Evolutionary conservation across 1,140 invertebrate genomes (phyloP).

Genomic region (Prorops nasuta): DNA sequence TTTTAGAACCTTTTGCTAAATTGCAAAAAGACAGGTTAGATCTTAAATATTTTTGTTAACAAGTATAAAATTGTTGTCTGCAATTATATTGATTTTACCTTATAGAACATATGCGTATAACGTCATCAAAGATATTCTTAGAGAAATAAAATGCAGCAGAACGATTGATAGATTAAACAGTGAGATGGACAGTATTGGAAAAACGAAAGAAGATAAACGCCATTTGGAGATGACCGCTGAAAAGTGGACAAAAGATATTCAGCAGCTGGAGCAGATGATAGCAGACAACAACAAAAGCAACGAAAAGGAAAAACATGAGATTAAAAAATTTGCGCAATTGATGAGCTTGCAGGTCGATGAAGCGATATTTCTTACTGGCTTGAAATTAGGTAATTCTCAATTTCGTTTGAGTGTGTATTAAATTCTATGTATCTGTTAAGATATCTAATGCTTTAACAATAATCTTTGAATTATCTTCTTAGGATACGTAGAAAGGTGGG

Average conservation of each 20-base stretch:
- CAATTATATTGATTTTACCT: too few species aligned
- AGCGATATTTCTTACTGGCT: conserved; percentile 17
- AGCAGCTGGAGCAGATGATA: conserved; percentile 19
- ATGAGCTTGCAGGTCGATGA: conserved; percentile 18
- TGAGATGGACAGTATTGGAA: conserved; percentile 30
- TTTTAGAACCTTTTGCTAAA: conserved; percentile 25
- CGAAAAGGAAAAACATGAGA: conserved; percentile 11
- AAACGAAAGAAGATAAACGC: conserved; percentile 22
- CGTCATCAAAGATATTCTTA: conserved; percentile 22
- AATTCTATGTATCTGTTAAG: too few species aligned
- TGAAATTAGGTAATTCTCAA: conserved; percentile 18
- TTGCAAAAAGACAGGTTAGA: conserved; percentile 37
- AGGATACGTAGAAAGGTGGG: conserved; percentile 29
- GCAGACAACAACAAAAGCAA: conserved; percentile 16
- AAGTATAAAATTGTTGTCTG: too few species aligned
- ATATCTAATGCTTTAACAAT: too few species aligned
- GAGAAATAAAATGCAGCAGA: conserved; percentile 22
- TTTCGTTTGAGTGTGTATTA: too few species aligned
- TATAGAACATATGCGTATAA: conserved; percentile 30
- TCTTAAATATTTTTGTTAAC: too few species aligned
- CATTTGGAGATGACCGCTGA: conserved; percentile 29
- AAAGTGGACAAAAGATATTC: conserved; percentile 24
- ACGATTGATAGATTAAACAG: conserved; percentile 28
- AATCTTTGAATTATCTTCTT: background rate
- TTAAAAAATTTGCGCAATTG: conserved; percentile 4